Evolutionary conservation across 2,113 vertebrate genomes (phyloP), one percentile per base, ranked within the genome.

Genomic region (Lasiurus cinereus): DNA sequence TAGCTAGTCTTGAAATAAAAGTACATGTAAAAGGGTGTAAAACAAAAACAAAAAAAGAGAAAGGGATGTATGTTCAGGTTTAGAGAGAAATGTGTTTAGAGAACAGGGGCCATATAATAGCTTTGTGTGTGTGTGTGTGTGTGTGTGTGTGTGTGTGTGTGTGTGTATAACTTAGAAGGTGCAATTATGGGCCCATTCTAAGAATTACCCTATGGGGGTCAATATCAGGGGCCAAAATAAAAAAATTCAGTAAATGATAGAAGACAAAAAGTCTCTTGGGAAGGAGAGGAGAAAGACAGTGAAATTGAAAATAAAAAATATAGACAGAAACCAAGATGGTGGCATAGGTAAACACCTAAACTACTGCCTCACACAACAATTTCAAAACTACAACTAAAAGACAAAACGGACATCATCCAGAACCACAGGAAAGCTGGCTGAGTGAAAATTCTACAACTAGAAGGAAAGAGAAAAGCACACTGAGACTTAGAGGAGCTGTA

Each of bases 1-100:
- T 29, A 83, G 15, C 6, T 36, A 31, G 24, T 85, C 21, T 78
- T 70, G 24, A 94, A 87, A 87, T 87, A n/a, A 59, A 95, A 21
- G 72, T 29, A 39, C 10, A 83, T 2, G 3, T 33, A 52, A 83
- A 73, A 83, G 5, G 54, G 19, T 24, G 8, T 59, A 59, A 59
- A 59, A 59, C 56, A 59, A 59, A 59, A 59, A 12, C 2, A 59
- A 59, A 21, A 56, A 19, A 54, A 56, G 8, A 56, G 54, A 56
- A 59, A 59, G 56, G 8, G 56, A 9, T 86, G 9, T 18, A 62
- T 88, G 16, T 64, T 85, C 19, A 67, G 19, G 21, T 79, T 83
- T 78, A 83, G 43, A 56, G 18, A 70, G 48, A 24, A 90, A 29
- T 13, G 21, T 83, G 18, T 79, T 76, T 59, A 36, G 22, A 66